phyloP scores from a whole-genome alignment of 2,797 vertebrate species.

The Silurus aristotelis region DNA sequence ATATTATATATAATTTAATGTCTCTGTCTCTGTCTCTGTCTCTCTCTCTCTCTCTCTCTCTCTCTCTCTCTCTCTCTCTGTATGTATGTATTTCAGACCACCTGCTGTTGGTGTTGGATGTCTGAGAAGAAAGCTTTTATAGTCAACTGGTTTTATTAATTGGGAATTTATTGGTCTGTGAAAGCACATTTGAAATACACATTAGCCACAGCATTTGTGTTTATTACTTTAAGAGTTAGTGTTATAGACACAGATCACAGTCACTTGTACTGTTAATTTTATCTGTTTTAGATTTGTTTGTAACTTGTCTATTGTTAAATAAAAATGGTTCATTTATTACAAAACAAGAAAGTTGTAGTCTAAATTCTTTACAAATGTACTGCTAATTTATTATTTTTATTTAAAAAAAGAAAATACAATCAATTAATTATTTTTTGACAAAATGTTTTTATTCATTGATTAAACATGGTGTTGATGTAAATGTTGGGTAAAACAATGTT shows the following conservation, averaged over 20 bases:
- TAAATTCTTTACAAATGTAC: background rate
- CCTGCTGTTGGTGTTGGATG: background rate
- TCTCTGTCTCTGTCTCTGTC: background rate
- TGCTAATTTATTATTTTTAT: background rate
- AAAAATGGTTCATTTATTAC: background rate
- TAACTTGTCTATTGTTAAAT: background rate
- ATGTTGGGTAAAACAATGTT: background rate
- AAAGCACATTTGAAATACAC: background rate
- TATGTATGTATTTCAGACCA: background rate
- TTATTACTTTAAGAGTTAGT: background rate
- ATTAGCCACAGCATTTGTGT: background rate
- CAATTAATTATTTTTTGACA: too few relatives aligned
- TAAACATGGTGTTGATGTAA: background rate
- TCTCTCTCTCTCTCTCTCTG: background rate
- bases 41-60: background rate
- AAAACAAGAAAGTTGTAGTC: background rate
- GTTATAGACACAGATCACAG: background rate
- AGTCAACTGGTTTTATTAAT: background rate
- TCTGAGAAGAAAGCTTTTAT: background rate
- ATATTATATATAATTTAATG: too few relatives aligned
- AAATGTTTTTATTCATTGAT: background rate
- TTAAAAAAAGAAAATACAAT: too few relatives aligned
- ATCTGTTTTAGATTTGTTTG: background rate
- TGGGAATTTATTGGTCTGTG: background rate
- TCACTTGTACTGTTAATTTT: background rate